These are phyloP conservation scores for Ennomos erosarius DNA, from an alignment of 2,888 invertebrate genomes.

Conservation along the genomic window DNA sequence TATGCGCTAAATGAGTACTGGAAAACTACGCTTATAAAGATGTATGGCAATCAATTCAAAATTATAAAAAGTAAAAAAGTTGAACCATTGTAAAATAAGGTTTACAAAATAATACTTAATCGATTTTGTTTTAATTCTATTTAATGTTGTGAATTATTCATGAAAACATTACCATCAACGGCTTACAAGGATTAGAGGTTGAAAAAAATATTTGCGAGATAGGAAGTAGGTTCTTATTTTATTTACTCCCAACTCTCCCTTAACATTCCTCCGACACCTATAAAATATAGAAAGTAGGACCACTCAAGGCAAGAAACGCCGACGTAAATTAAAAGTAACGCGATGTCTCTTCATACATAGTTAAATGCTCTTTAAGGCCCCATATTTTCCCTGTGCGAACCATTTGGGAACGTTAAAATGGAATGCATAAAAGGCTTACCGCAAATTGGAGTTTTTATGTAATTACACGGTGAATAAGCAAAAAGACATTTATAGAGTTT, in stretches of 20 bases:
- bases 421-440: conserved; percentile 74
- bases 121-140: conserved; percentile 21
- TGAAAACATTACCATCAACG: conserved; percentile 30
- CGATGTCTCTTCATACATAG: conserved; percentile 80
- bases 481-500: conserved; percentile 56
- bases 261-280: conserved; percentile 57
- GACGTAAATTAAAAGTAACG: conserved; percentile 81
- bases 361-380: conserved; percentile 78
- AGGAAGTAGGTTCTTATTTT: conserved; percentile 28
- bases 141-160: conserved; percentile 23
- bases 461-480: conserved; percentile 70
- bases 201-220: conserved; percentile 19
- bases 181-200: conserved; percentile 27
- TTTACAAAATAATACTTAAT: conserved; percentile 14
- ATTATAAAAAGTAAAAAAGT: no score
- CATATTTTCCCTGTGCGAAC: conserved; percentile 73
- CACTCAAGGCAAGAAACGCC: conserved; percentile 69
- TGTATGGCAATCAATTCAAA: no score
- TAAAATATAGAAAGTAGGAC: conserved; percentile 69
- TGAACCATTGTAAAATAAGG: background rate
- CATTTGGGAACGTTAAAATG: conserved; percentile 74
- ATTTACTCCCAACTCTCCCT: conserved; percentile 41
- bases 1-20: no score
- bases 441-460: conserved; percentile 74
- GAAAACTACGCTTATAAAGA: no score